Conservation (phyloP, 2,113 vertebrate species). For the Hiodon alosoides region DNA sequence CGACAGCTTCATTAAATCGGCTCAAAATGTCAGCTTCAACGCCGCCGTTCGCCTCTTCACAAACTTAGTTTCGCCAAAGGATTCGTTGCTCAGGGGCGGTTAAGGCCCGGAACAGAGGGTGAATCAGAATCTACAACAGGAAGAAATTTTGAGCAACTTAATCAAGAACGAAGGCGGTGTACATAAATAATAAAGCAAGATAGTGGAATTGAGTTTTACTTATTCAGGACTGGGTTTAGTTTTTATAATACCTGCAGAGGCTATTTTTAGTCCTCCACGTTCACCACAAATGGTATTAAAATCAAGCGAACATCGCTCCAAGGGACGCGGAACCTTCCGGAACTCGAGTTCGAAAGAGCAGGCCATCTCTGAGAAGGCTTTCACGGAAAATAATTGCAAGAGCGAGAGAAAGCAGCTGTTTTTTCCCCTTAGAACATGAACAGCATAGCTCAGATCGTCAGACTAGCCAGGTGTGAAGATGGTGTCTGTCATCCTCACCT, state of each 20-base stretch:
- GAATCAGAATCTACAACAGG: constrained; percentile 67
- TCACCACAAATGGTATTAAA: not conserved
- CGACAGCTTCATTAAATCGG: no score
- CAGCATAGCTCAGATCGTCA: constrained; percentile 47
- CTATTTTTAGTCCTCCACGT: constrained; percentile 45
- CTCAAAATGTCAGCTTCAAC: not conserved
- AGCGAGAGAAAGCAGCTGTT: constrained; percentile 35
- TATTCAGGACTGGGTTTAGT: constrained; percentile 65
- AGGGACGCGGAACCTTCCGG: not conserved
- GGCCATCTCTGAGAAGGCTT: not conserved
- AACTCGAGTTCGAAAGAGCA: not conserved
- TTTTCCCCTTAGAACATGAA: constrained; percentile 24
- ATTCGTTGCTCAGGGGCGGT: not conserved
- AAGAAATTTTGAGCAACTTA: constrained; percentile 66
- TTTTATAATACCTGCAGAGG: constrained; percentile 55
- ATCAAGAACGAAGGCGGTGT: constrained; percentile 64
- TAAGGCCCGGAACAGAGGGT: constrained; percentile 43
- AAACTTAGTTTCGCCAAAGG: not conserved
- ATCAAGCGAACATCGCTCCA: not conserved
- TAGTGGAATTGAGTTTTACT: constrained; percentile 73
- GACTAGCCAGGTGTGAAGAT: constrained; percentile 46
- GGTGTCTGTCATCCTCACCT: constrained; percentile 24
- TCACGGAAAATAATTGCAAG: not conserved
- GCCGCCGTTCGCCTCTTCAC: constrained; percentile 1
- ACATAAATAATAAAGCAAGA: constrained; percentile 71